Base-by-base conservation (phyloP, 2,888 invertebrate genomes). In the Eupithecia centaureata region DNA sequence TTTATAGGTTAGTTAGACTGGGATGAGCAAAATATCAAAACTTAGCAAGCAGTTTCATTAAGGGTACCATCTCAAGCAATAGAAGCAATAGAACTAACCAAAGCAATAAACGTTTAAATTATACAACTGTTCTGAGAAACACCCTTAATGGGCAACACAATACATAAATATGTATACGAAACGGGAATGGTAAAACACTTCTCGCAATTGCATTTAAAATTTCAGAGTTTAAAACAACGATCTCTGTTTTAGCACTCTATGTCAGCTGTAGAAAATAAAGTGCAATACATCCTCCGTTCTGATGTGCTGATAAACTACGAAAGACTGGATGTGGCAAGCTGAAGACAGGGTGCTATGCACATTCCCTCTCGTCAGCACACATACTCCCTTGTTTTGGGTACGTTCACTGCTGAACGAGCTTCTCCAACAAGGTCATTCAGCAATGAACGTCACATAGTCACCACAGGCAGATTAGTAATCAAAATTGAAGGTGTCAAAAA, bases 161-260 rank as follows among this genome's bases (percentile, higher is more conserved):
- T 35, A 63, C 18, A 62, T 47, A 63, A 56, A 67, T 47, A 60
- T 63, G 59, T 60, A 63, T 60, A 59, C 22, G 52, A 42, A 64
- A 59, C 54, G 67, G 59, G 56, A 68, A 61, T 68, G 47, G 47
- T 25, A 62, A 47, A 56, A 33, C 61, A 61, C 62, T 65, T 61
- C 64, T 61, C 61, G 68, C 65, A 71, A 73, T 63, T 51, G 60
- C 63, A 33, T 67, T 68, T 67, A 54, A 63, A 64, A 33, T 52
- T 67, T 68, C 64, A 47, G 64, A 64, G 13, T 66, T 71, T 66
- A 71, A 69, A 70, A 70, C 59, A 63, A 38, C 63, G 42, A 65
- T 66, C 59, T 59, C 70, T 73, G 73, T 74, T 76, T 78, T 77
- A 80, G 75, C 69, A 72, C 74, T 73, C 74, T 79, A 79, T 75